Evolutionary conservation across 2,888 invertebrate genomes (phyloP), one percentile per base, ranked within the genome.

Genomic region (Cephus rjabovi): DNA sequence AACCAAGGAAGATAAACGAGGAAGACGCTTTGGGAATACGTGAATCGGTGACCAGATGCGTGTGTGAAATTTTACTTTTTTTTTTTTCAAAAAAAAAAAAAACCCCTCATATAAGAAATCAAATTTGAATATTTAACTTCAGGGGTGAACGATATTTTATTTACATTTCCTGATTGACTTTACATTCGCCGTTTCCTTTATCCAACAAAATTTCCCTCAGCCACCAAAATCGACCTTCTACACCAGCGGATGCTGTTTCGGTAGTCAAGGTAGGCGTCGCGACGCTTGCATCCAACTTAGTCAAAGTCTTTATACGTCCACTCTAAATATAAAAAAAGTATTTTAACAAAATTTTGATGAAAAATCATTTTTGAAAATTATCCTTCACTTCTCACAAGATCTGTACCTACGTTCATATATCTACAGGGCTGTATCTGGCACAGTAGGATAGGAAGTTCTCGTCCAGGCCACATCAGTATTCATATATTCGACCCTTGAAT

Each of bases 401-500:
- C 40, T 6, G 23, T 56, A 56, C 40, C 40, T 23, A 56, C 23
- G 4, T 56, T 56, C 1, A 23, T 56, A 56, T 15, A 23, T 23
- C 23, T 4, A 6, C 40, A 56, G 23, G 23, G 34, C 75, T 73
- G 69, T 76, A 73, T 71, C 69, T 71, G 35, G 80, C 76, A 37
- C 76, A 40, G 68, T 77, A 56, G 76, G 71, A 79, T 76, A 30
- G 70, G 78, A 23, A 1, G 37, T 31, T 23, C 40, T 40, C 37
- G 4, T 31, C 34, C 70, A n/a, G 68, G 35, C 2, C 37, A 81
- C 83, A 88, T 89, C 87, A 86, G 86, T 86, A 89, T 89, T 89
- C 89, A 89, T 89, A 84, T 89, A 89, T 89, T 88, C 89, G 78
- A 78, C 56, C 76, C 82, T 56, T 69, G 85, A 85, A 87, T 86